Conservation (phyloP, 2,888 invertebrate species). For the Ennomos quercinarius region DNA sequence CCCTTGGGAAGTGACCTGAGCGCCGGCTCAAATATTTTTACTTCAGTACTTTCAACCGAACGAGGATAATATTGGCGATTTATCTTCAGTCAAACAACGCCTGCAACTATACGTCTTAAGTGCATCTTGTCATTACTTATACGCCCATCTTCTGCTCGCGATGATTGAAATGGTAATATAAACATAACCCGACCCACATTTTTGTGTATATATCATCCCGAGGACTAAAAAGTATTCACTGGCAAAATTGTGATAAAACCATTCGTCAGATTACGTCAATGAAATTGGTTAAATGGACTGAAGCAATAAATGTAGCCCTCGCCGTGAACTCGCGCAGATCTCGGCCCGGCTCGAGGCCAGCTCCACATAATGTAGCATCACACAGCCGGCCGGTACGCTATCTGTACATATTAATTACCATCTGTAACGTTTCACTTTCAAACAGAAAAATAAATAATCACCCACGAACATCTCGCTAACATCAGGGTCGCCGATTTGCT, state of each 20-base stretch:
- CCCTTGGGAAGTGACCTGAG: constrained; percentile 39
- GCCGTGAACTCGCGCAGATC: constrained; percentile 71
- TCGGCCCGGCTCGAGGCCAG: constrained; percentile 66
- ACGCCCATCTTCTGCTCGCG: constrained; percentile 20
- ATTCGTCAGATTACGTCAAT: constrained; percentile 70
- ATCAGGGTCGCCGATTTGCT: constrained; percentile 23
- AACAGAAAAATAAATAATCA: constrained; percentile 40
- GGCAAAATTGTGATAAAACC: constrained; percentile 50
- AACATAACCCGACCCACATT: neutral
- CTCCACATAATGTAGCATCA: constrained; percentile 32
- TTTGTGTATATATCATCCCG: constrained; percentile 12
- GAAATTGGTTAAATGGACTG: constrained; percentile 76
- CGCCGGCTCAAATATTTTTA: constrained; percentile 17
- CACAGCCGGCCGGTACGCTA: constrained; percentile 26
- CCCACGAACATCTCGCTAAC: constrained; percentile 28
- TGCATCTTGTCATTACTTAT: constrained; percentile 28
- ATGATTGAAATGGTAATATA: constrained; percentile 11
- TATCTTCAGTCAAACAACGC: constrained; percentile 19
- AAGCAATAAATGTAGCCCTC: constrained; percentile 76
- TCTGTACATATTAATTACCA: constrained; percentile 49
- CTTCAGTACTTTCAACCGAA: constrained; percentile 6
- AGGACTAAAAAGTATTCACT: constrained; percentile 4
- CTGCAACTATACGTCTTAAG: constrained; percentile 25
- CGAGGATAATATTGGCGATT: constrained; percentile 21
- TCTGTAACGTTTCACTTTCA: constrained; percentile 48